Evolutionary conservation across 2,888 invertebrate genomes (phyloP).

Genomic region (Dyspetes luteomarginatus): DNA sequence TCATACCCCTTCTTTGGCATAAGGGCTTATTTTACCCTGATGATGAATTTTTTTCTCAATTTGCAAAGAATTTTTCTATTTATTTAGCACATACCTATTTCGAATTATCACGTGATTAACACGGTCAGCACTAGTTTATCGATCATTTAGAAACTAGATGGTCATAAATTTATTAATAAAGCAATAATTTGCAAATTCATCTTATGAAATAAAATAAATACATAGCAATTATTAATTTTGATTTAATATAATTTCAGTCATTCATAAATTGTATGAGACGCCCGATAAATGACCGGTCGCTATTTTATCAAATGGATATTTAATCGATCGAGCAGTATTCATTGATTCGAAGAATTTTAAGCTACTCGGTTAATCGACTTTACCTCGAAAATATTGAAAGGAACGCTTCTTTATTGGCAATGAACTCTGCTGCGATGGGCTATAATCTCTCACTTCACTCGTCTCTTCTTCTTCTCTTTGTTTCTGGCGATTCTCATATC

Average conservation of each 20-base stretch:
- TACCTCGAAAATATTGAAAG: constrained; percentile 1
- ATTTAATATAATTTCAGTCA: neutral
- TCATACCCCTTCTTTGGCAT: too few species aligned
- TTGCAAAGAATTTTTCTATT: too few species aligned
- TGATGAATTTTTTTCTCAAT: too few species aligned
- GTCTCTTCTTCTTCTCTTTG: neutral
- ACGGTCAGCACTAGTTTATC: too few species aligned
- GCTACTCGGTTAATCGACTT: constrained; percentile 13
- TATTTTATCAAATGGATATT: constrained; percentile 10
- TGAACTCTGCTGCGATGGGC: constrained; percentile 6
- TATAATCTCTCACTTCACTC: constrained; percentile 39
- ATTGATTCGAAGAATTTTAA: constrained; percentile 28
- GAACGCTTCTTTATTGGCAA: constrained; percentile 10
- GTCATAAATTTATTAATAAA: too few species aligned
- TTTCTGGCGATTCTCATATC: neutral
- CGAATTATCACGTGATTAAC: too few species aligned
- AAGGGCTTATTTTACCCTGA: too few species aligned
- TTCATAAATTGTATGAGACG: neutral
- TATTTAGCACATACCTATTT: too few species aligned
- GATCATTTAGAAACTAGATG: too few species aligned
- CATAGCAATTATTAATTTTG: too few species aligned
- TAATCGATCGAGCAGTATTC: neutral
- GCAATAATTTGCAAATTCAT: too few species aligned
- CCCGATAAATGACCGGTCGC: neutral
- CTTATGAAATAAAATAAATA: too few species aligned